phyloP scores from a whole-genome alignment of 1,140 invertebrate genomes.

The Cydia strobilella region DNA sequence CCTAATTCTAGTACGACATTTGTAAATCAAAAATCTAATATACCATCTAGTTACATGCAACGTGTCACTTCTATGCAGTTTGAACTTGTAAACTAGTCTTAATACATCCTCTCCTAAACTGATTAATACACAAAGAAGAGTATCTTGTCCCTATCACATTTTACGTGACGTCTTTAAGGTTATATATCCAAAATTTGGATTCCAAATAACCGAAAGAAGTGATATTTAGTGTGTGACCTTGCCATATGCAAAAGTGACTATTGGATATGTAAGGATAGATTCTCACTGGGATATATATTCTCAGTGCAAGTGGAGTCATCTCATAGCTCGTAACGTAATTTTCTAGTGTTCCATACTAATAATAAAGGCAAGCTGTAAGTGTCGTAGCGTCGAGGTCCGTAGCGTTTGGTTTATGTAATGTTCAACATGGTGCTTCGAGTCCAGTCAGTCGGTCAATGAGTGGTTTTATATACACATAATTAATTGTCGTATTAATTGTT shows the following conservation, averaged over 20 bases:
- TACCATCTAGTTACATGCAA: too few species aligned
- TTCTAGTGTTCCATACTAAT: conserved; percentile 9
- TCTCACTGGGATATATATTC: background rate
- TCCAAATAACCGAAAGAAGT: conserved; percentile 2
- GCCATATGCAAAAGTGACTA: conserved; percentile 21
- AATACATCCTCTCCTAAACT: background rate
- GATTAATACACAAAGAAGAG: background rate
- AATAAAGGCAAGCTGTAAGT: background rate
- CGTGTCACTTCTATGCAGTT: background rate
- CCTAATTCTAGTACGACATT: background rate
- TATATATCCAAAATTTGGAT: too few species aligned
- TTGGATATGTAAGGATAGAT: conserved; percentile 15
- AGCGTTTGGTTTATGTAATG: conserved; percentile 50
- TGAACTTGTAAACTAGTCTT: background rate
- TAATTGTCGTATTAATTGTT: conserved; percentile 39
- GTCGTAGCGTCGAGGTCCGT: conserved; percentile 3
- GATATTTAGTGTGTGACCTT: conserved; percentile 24
- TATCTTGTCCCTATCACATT: background rate
- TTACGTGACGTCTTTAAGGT: background rate
- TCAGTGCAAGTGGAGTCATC: conserved; percentile 15
- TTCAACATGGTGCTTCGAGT: conserved; percentile 69
- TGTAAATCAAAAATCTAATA: background rate
- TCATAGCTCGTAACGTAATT: background rate
- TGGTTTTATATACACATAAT: conserved; percentile 38
- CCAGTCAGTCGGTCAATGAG: conserved; percentile 56